These are phyloP conservation scores for Eilema sororculum DNA, from an alignment of 2,888 invertebrate genomes.

Conservation along the genomic window DNA sequence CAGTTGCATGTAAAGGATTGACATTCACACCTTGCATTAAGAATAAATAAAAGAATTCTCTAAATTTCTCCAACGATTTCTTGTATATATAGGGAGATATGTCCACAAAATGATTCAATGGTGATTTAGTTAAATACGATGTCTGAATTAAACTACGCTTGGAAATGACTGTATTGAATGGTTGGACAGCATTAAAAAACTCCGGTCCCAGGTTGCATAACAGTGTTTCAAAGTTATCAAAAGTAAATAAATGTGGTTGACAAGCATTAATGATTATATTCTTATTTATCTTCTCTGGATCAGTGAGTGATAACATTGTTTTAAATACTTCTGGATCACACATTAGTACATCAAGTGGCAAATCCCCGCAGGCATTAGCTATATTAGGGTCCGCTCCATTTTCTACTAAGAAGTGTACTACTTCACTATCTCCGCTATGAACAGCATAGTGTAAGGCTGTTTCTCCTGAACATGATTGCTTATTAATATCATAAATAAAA, in stretches of 20 bases:
- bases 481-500: slow-evolving; percentile 75
- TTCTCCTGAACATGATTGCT: slow-evolving; percentile 67
- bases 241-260: slow-evolving; percentile 78
- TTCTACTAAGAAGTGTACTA: slow-evolving; percentile 72
- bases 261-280: slow-evolving; percentile 75
- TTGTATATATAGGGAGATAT: slow-evolving; percentile 80
- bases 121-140: slow-evolving; percentile 68
- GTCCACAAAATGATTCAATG: slow-evolving; percentile 75
- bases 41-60: slow-evolving; percentile 74
- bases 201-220: slow-evolving; percentile 75
- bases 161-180: slow-evolving; percentile 66
- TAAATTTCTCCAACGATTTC: slow-evolving; percentile 69
- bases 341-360: slow-evolving; percentile 73
- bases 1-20: slow-evolving; percentile 69
- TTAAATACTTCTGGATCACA: slow-evolving; percentile 64
- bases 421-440: slow-evolving; percentile 61
- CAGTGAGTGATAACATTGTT: slow-evolving; percentile 67
- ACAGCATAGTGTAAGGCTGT: slow-evolving; percentile 75
- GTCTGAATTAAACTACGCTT: slow-evolving; percentile 46
- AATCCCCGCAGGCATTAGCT: slow-evolving; percentile 66
- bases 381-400: slow-evolving; percentile 76
- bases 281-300: slow-evolving; percentile 63
- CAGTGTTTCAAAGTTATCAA: slow-evolving; percentile 74
- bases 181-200: slow-evolving; percentile 73
- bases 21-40: slow-evolving; percentile 76